Evolutionary conservation across 2,888 invertebrate species (phyloP), one percentile per base, ranked within the genome.

Genomic region (Gasteruption jaculator): DNA sequence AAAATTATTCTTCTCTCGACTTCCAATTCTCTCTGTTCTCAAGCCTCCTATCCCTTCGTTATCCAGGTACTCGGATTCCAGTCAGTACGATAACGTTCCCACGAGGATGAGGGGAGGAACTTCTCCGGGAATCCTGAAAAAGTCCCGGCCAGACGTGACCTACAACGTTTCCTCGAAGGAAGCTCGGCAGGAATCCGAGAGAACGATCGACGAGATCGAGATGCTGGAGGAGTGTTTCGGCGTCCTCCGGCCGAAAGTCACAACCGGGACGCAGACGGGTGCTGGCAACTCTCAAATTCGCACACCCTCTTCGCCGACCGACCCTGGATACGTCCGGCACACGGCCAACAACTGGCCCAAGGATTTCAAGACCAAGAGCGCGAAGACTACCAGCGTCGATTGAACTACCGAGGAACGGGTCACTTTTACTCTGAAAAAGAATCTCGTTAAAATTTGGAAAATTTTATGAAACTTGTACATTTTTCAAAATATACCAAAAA

Each of bases 261-360:
- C 58, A 8, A 66, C 55, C 3, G 63, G 58, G 29, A 64, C 65
- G 0, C 63, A 65, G 36, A 65, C 62, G 2, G 48, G 50, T 3
- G n/a, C 20, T 20, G 41, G 38, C 10, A 41, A 43, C 22, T 44
- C 40, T 29, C 32, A 34, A 38, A 16, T 41, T 2, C 47, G 53
- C 19, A 34, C 43, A 8, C 72, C 72, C 1, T 82, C 81, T n/a
- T 78, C 82, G 1, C 83, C 85, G 1, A 80, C 79, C 0, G 85
- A 85, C 64, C 85, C 84, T 1, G 85, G 85, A 3, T 86, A 79
- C 55, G 85, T 86, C 2, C 80, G 82, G 57, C 85, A 85, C 59
- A 79, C 83, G 1, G 85, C 83, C 1, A 80, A 78, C 47, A 77
- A 80, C 53, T 85, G 85, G 85, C 72, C 72, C 3, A 58, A 55